These are phyloP conservation scores for Subacronicta megacephala DNA, from an alignment of 2,888 invertebrate species.

Conservation along the genomic window DNA sequence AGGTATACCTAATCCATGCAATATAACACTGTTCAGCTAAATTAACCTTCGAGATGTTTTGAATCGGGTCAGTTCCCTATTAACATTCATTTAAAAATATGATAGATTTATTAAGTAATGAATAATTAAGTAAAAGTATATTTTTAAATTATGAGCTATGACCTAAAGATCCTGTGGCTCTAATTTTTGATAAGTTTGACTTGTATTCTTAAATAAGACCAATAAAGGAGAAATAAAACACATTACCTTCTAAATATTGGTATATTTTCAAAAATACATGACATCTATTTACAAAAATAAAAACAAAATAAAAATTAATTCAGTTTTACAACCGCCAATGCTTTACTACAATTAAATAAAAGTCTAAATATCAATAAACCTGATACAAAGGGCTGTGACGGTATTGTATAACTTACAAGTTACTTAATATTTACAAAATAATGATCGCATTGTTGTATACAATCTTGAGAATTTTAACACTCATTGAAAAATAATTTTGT, in stretches of 20 bases:
- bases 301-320: slow-evolving; percentile 77
- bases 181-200: no score
- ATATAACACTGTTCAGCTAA: no score
- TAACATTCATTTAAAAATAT: no score
- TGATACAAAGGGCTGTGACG: slow-evolving; percentile 35
- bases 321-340: slow-evolving; percentile 69
- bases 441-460: slow-evolving; percentile 30
- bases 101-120: no score
- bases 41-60: no score
- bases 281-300: slow-evolving; percentile 87
- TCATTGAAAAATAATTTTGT: slow-evolving; percentile 46
- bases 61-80: no score
- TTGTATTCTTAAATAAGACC: no score
- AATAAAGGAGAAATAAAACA: no score
- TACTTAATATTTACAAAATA: slow-evolving; percentile 58
- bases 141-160: no score
- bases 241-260: slow-evolving; percentile 84
- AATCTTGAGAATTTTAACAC: slow-evolving; percentile 34
- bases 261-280: slow-evolving; percentile 90
- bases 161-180: no score
- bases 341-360: slow-evolving; percentile 62
- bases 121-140: no score
- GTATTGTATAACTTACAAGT: slow-evolving; percentile 43
- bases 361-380: slow-evolving; percentile 42
- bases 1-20: no score